phyloP scores from a whole-genome alignment of 1,140 invertebrate genomes.

The Bombus terrestris region DNA sequence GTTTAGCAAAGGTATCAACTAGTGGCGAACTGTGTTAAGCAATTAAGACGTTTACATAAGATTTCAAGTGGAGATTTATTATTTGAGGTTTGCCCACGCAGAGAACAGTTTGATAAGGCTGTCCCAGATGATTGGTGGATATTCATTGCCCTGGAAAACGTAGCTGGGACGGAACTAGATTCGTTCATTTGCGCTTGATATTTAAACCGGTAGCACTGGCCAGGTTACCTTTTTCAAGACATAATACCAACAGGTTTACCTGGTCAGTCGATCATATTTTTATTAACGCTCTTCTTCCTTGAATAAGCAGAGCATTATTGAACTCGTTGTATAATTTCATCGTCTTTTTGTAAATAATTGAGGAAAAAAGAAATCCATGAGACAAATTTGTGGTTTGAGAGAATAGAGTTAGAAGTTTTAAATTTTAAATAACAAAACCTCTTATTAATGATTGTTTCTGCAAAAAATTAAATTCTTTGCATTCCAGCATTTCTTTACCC shows the following conservation, averaged over 20 bases:
- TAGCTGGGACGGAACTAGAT: constrained; percentile 3
- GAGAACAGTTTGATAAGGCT: constrained; percentile 1
- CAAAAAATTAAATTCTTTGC: no score
- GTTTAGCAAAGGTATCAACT: not conserved
- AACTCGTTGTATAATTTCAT: not conserved
- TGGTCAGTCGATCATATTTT: not conserved
- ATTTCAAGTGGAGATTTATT: not conserved
- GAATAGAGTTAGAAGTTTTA: no score
- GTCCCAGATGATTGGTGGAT: not conserved
- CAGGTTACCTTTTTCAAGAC: not conserved
- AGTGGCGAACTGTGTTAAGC: not conserved
- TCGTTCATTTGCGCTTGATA: constrained; percentile 33
- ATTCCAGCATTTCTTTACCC: no score
- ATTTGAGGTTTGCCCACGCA: not conserved
- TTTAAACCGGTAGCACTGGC: constrained; percentile 45
- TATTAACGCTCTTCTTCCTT: not conserved
- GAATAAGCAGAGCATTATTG: not conserved
- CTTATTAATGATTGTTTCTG: no score
- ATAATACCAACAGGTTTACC: constrained; percentile 12
- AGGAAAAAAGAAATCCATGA: not conserved
- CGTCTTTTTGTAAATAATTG: not conserved
- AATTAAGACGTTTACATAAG: constrained; percentile 17
- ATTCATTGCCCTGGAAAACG: not conserved
- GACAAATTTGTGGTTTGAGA: no score
- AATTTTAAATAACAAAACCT: no score